Base-by-base conservation (phyloP, 2,888 invertebrate genomes). In the Trichogramma dendrolimi region DNA sequence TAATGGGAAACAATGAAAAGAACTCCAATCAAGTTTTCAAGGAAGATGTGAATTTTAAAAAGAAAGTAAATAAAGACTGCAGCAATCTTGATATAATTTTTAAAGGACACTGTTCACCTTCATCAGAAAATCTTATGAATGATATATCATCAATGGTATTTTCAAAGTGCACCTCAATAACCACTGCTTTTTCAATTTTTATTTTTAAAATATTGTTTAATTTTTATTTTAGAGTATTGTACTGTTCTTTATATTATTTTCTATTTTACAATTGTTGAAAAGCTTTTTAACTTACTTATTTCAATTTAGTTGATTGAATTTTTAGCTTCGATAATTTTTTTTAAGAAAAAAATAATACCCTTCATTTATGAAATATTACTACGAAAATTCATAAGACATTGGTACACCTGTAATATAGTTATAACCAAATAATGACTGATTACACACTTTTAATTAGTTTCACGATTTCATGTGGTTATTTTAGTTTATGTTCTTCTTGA, bases 41-140 rank as follows among this genome's bases (percentile, higher is more conserved):
- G 66, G 68, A 68, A 54, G 67, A 70, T 57, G 71, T 70, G 55
- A 68, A 67, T 58, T 72, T 68, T 69, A 66, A 70, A 62, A 71
- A 69, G 60, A 67, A 67, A 61, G 58, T 72, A 71, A 69, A 71
- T 70, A 68, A 72, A 73, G 71, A 70, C 72, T 62, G 71, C 65
- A 74, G 73, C 71, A 72, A 73, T 68, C 72, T 75, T 72, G 72
- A 71, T 69, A 68, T 71, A 68, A 71, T 74, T 70, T 70, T 76
- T 72, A 75, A 73, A 70, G 73, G 73, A 69, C 73, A 72, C 70
- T 70, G 71, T 68, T 73, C 73, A 64, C 72, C 71, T 67, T 67
- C 72, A 67, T 58, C 64, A 56, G 58, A 66, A 51, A 62, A 58
- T 58, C 68, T 70, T 69, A 72, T 73, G 69, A 75, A 70, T 70